Base-by-base conservation (phyloP, 92 coral and sea anemone species). In the Porites rus region DNA sequence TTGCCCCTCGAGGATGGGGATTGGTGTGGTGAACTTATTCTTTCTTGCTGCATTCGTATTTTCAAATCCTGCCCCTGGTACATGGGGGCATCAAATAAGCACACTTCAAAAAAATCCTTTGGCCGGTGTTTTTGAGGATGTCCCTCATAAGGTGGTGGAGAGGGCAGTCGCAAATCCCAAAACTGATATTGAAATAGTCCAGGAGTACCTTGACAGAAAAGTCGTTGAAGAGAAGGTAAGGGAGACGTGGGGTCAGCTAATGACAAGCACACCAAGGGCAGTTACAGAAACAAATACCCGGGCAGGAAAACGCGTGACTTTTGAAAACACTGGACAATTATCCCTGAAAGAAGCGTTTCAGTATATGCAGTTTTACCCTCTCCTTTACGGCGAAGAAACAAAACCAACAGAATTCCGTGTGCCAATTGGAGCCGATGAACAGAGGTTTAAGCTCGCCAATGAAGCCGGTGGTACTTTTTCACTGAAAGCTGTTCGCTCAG, bases 291-390 rank as follows among this genome's bases (percentile, higher is more conserved):
- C 31, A 6, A 8, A 20, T 18, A 63, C 53, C 12, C 69, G 66
- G 16, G 11, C 4, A 1, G 75, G 74, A 74, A 85, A 85, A 65
- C 82, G 46, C 63, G 83, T 85, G 13, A 75, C 20, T 25, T 86
- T 86, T 63, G 78, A 31, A 69, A 69, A 51, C 14, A 13, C 77
- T 17, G 71, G 83, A 10, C 21, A 31, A 46, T 16, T 86, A 14
- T 12, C 85, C 1, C 10, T 87, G 4, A 87, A 87, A 74, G 87
- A 81, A 51, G 85, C 73, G 3, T 87, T 87, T 25, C 80, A 81
- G 9, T 64, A 60, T 53, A 63, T 87, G 75, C 86, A 81, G 87
- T 74, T 4, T 18, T 87, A 80, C 21, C 91, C 91, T 4, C 81
- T 73, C 31, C 76, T 87, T 72, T 86, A 51, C 24, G 64, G 75